A percentile compares a stretch with the other conserved stretches of the same genome.
phyloP scores from a whole-genome alignment of 2,113 vertebrate genomes.

The Sylvietta virens region DNA sequence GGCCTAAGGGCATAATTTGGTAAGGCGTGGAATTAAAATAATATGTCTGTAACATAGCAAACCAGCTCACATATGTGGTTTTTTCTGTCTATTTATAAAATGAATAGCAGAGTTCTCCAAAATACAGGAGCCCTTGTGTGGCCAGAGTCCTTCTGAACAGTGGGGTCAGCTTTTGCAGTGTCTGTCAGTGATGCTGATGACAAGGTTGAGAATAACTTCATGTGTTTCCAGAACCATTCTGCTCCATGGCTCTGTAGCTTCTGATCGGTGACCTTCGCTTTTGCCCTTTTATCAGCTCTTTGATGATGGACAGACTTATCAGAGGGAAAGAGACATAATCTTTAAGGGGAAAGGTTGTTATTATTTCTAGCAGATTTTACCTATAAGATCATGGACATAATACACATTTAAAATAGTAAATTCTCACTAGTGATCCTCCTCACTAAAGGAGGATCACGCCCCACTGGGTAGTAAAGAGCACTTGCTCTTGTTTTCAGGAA shows the following conservation, averaged over 20 bases:
- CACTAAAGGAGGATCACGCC: background rate
- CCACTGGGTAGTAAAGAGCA: background rate
- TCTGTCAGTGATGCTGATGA: background rate
- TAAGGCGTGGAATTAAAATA: background rate
- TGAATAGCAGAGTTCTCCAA: background rate
- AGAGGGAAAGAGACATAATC: background rate
- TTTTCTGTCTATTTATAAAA: background rate
- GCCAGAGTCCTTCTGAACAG: background rate
- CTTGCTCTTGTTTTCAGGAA: background rate
- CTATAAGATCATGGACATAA: background rate
- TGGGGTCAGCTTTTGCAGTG: background rate
- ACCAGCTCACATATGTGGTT: accelerated
- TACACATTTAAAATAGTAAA: background rate
- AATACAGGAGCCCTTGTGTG: background rate
- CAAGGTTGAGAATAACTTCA: background rate
- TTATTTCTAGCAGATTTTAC: background rate
- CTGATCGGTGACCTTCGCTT: background rate
- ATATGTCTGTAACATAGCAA: background rate
- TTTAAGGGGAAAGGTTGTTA: background rate
- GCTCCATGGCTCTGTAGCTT: background rate
- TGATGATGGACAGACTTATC: background rate
- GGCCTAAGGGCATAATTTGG: background rate
- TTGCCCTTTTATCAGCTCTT: background rate
- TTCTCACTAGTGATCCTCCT: too few relatives aligned
- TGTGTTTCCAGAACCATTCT: background rate